Evolutionary conservation across 1,140 invertebrate species (phyloP).

Genomic region (Penaeus indicus): DNA sequence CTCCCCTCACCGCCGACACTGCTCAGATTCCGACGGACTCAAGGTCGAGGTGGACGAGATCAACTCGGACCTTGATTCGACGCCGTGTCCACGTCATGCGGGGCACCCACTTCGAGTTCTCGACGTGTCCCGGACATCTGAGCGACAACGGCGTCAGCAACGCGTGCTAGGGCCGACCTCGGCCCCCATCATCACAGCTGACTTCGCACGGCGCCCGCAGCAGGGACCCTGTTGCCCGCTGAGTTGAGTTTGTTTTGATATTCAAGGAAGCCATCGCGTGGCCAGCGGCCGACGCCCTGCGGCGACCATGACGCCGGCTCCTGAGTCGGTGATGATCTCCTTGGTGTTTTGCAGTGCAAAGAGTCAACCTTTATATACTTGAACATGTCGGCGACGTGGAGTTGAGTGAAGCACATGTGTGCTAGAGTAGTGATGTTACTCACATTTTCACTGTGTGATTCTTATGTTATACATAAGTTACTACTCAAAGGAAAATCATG

Average conservation of each 20-base stretch:
- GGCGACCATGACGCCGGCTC: too few species aligned
- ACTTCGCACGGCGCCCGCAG: neutral
- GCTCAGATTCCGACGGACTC: constrained; percentile 76
- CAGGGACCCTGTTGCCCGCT: too few species aligned
- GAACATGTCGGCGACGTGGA: constrained; percentile 24
- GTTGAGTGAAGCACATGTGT: constrained; percentile 45
- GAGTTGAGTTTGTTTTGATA: too few species aligned
- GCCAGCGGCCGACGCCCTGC: too few species aligned
- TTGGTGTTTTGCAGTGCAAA: constrained; percentile 22
- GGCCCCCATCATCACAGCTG: constrained; percentile 67
- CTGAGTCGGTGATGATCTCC: neutral
- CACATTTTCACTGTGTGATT: constrained; percentile 56
- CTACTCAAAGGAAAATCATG: constrained; percentile 62
- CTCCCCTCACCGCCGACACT: constrained; percentile 77
- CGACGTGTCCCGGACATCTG: constrained; percentile 80
- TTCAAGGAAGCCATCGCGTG: neutral
- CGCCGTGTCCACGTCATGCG: constrained; percentile 78
- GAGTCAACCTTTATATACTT: constrained; percentile 31
- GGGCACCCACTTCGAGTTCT: constrained; percentile 85
- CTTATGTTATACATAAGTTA: constrained; percentile 58
- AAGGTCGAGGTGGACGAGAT: constrained; percentile 78
- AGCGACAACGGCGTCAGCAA: constrained; percentile 76
- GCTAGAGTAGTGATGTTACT: constrained; percentile 57
- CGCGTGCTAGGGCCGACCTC: constrained; percentile 74
- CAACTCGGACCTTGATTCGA: constrained; percentile 79